Evolutionary conservation across 2,113 vertebrate genomes (phyloP), one percentile per base, ranked within the genome.

Genomic region (Pelecanoides urinatrix): DNA sequence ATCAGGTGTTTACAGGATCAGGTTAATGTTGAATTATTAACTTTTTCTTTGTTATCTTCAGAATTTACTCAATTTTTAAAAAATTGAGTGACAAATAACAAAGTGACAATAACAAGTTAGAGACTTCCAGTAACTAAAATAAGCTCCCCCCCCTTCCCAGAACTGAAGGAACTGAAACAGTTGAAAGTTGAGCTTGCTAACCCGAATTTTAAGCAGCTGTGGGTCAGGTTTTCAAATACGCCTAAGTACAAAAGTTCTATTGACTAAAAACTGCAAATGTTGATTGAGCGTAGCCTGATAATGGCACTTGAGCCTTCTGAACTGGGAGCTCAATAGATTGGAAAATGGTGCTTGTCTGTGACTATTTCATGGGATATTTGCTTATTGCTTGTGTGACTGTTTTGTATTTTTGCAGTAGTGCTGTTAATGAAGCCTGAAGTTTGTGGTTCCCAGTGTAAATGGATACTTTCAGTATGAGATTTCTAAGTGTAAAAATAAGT

Each of bases 261-360:
- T 96, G 80, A 90, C 83, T 89, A 82, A 95, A 94, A 93, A 30
- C 53, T 91, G 91, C 76, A 89, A 87, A 84, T 85, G 84, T 85
- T 92, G 86, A 87, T 94, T 44, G 76, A 85, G 73, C 22, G 13
- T 79, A 65, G 91, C 83, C 83, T 89, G 65, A 76, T 95, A 94
- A 95, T 92, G 81, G 84, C 91, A 82, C 84, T 97, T 89, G 66
- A 92, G 84, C 61, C 66, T 94, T 94, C n/a, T 73, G 77, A 85
- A 47, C 80, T 61, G 68, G 75, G 29, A 87, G 62, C 77, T 94
- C 66, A 70, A 61, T 62, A 87, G 86, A 16, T 74, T 75, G 86
- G 94, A 95, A 95, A 92, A 91, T 66, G 49, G 65, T 84, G 65
- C 84, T 94, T 87, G 58, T 53, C 77, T 82, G 83, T 71, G 70